A percentile compares a stretch with the other conserved stretches of the same genome.
These are phyloP conservation scores for Parthenolecanium corni DNA, from an alignment of 2,888 invertebrate genomes.

Conservation along the genomic window DNA sequence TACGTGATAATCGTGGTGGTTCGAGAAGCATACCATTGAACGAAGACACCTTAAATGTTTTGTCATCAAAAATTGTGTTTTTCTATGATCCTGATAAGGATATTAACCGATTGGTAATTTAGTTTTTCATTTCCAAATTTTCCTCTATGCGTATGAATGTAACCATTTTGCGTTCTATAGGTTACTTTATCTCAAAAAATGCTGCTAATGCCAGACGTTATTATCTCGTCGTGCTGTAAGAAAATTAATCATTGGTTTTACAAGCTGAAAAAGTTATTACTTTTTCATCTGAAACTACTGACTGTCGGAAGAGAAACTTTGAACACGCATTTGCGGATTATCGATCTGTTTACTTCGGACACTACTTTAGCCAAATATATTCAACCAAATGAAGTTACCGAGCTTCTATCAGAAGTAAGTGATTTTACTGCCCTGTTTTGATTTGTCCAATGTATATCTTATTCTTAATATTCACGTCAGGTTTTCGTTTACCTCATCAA, in stretches of 20 bases:
- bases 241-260: conserved; percentile 39
- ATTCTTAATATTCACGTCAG: conserved; percentile 35
- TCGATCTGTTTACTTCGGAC: conserved; percentile 61
- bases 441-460: background rate
- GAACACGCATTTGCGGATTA: conserved; percentile 62
- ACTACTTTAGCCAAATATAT: background rate
- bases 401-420: conserved; percentile 12
- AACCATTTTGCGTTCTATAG: conserved; percentile 13
- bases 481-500: conserved; percentile 32
- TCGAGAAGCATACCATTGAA: background rate
- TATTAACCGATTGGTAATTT: conserved; percentile 29
- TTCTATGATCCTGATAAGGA: conserved; percentile 29
- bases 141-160: background rate
- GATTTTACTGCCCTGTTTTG: conserved; percentile 4
- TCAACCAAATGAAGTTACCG: conserved; percentile 8
- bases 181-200: conserved; percentile 30
- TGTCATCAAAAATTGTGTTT: conserved; percentile 32
- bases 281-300: conserved; percentile 33
- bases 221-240: conserved; percentile 31
- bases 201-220: conserved; percentile 15
- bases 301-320: conserved; percentile 41
- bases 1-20: no score
- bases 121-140: background rate
- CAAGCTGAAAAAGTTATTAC: conserved; percentile 39
- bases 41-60: conserved; percentile 32